phyloP scores from a whole-genome alignment of 2,797 vertebrate genomes.

The Girardinus metallicus region DNA sequence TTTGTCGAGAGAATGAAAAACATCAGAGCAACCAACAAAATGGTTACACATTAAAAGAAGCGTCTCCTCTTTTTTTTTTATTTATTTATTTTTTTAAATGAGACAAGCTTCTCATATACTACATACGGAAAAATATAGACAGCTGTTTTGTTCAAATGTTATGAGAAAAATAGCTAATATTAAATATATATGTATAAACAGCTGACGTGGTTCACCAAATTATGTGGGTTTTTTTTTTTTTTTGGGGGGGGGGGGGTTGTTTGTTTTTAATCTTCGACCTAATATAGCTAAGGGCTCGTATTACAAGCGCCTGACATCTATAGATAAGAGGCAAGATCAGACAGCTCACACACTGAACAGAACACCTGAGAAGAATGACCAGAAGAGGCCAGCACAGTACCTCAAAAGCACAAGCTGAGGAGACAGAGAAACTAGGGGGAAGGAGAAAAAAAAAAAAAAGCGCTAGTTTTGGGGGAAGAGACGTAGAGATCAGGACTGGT shows the following conservation, averaged over 20 bases:
- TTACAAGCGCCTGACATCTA: constrained; percentile 71
- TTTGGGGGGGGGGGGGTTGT: too few relatives aligned
- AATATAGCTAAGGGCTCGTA: constrained; percentile 33
- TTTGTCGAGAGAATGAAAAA: constrained; percentile 45
- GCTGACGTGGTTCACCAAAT: constrained; percentile 32
- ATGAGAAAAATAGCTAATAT: constrained; percentile 58
- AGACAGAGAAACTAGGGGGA: constrained; percentile 7
- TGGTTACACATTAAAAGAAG: constrained; percentile 15
- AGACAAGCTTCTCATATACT: constrained; percentile 50
- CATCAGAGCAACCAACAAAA: constrained; percentile 43
- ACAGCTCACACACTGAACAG: constrained; percentile 47
- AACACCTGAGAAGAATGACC: constrained; percentile 78
- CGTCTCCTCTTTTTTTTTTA: not conserved
- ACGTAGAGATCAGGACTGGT: constrained; percentile 21
- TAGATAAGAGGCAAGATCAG: constrained; percentile 54
- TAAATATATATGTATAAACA: constrained; percentile 59
- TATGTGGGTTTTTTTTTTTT: constrained; percentile 2
- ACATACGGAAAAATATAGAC: constrained; percentile 58
- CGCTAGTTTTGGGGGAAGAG: constrained; percentile 16
- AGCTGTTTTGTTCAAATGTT: constrained; percentile 51
- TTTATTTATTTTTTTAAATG: not conserved
- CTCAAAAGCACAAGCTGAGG: constrained; percentile 48
- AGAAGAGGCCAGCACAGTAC: constrained; percentile 71
- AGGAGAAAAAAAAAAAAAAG: not conserved
- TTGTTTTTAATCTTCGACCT: constrained; percentile 19